A percentile compares a stretch with the other conserved stretches of the same genome.
Conservation (phyloP, 2,888 invertebrate genomes). For the Scaptomyza polygonia region DNA sequence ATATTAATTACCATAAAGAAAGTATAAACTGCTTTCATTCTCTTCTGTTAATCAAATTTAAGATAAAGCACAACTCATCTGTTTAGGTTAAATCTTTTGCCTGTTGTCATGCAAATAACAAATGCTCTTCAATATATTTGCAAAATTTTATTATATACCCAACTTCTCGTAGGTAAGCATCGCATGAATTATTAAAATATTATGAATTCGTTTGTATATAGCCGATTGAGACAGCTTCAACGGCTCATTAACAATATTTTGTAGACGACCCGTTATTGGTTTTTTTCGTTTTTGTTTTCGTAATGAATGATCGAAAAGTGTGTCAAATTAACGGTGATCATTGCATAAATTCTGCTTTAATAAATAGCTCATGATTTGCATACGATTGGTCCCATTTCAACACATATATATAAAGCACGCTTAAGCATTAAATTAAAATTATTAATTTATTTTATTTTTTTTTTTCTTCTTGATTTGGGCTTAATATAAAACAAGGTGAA, state of each 20-base stretch:
- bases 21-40: not conserved
- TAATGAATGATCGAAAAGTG: conserved; percentile 44
- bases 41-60: not conserved
- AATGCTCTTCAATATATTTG: not conserved
- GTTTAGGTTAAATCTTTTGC: not conserved
- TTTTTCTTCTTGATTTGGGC: too few species aligned
- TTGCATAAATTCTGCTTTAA: conserved; percentile 15
- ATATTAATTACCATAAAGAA: not conserved
- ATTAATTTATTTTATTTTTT: conserved; percentile 35
- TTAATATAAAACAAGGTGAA: too few species aligned
- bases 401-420: not conserved
- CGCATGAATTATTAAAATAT: conserved; percentile 8
- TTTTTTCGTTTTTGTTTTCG: conserved; percentile 3
- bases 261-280: conserved; percentile 27
- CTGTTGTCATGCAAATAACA: conserved; percentile 1
- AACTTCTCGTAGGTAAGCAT: too few species aligned
- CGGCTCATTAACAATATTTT: conserved; percentile 31
- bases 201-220: conserved; percentile 10
- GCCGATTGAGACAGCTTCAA: conserved; percentile 27
- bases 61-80: not conserved
- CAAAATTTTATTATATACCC: not conserved
- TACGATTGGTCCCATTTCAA: conserved; percentile 12
- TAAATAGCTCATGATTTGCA: conserved; percentile 43
- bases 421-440: conserved; percentile 4
- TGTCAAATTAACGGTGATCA: conserved; percentile 59